Conservation (phyloP, 2,797 vertebrate genomes). For the Pampus argenteus region DNA sequence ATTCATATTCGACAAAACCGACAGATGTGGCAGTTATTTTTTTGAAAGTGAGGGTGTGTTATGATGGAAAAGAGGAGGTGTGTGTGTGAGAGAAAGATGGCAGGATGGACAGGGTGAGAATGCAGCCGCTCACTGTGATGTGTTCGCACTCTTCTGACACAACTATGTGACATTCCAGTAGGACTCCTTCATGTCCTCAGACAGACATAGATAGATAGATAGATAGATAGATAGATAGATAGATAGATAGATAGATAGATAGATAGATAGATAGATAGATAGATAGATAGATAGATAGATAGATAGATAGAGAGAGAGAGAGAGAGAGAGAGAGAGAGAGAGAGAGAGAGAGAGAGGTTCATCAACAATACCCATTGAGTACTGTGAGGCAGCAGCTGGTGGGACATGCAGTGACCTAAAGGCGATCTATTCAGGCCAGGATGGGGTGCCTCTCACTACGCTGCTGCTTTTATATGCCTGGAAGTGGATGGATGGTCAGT, state of each 20-base stretch:
- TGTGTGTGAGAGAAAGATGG: slow-evolving; percentile 45
- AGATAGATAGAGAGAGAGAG: slow-evolving; percentile 60
- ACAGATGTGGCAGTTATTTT: slow-evolving; percentile 16
- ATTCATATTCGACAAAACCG: neutral
- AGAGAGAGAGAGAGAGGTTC: slow-evolving; percentile 61
- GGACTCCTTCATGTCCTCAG: slow-evolving; percentile 76
- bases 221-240: too few species aligned
- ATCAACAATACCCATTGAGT: slow-evolving; percentile 84
- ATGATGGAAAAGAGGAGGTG: slow-evolving; percentile 40
- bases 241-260: too few species aligned
- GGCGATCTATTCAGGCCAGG: slow-evolving; percentile 76
- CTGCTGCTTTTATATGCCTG: slow-evolving; percentile 74
- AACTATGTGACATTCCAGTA: slow-evolving; percentile 84
- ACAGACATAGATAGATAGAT: slow-evolving; percentile 38
- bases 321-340: slow-evolving; percentile 32
- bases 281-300: slow-evolving; percentile 23
- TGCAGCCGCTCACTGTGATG: slow-evolving; percentile 79
- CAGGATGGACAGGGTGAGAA: slow-evolving; percentile 73
- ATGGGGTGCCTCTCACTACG: slow-evolving; percentile 72
- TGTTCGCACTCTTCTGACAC: slow-evolving; percentile 79
- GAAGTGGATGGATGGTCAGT: slow-evolving; percentile 80
- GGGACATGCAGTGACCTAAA: slow-evolving; percentile 80
- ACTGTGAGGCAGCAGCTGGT: slow-evolving; percentile 82
- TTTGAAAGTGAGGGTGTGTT: slow-evolving; percentile 27
- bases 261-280: slow-evolving; percentile 26